Percentiles rank a stretch among this genome's conserved stretches.
These are phyloP conservation scores for Tauraco erythrolophus DNA, from an alignment of 2,113 vertebrate species.

Conservation along the genomic window DNA sequence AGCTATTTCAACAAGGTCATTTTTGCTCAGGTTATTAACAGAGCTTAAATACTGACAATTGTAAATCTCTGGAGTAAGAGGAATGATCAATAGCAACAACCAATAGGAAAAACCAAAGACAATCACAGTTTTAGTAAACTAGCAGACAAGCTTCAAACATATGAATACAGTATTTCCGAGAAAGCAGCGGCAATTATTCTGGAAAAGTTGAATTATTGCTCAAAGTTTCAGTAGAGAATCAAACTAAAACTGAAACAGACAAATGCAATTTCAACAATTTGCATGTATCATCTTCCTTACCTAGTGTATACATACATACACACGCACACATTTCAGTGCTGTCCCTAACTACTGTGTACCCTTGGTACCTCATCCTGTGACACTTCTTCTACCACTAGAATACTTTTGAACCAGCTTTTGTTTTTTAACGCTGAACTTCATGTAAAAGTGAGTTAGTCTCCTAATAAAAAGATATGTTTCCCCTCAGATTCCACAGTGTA, in stretches of 20 bases:
- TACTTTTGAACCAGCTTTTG: neutral
- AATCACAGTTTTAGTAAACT: neutral
- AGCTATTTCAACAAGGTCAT: neutral
- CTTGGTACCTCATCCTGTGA: neutral
- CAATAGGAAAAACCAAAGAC: neutral
- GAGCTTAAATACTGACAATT: neutral
- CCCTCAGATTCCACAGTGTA: neutral
- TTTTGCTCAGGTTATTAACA: constrained; percentile 14
- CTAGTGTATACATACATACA: neutral
- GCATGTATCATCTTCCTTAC: neutral
- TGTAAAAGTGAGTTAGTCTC: neutral
- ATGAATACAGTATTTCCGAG: neutral
- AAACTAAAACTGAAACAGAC: neutral
- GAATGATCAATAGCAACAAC: neutral
- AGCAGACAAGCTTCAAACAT: neutral
- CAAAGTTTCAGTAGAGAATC: neutral
- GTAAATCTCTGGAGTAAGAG: neutral
- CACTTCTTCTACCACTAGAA: neutral
- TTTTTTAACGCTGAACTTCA: neutral
- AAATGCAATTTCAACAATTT: neutral
- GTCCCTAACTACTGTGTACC: neutral
- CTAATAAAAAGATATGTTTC: neutral
- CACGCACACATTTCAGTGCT: accelerated
- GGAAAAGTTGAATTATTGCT: neutral
- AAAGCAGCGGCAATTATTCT: neutral